phyloP scores from a whole-genome alignment of 2,797 vertebrate species.

The Sciurus vulgaris region DNA sequence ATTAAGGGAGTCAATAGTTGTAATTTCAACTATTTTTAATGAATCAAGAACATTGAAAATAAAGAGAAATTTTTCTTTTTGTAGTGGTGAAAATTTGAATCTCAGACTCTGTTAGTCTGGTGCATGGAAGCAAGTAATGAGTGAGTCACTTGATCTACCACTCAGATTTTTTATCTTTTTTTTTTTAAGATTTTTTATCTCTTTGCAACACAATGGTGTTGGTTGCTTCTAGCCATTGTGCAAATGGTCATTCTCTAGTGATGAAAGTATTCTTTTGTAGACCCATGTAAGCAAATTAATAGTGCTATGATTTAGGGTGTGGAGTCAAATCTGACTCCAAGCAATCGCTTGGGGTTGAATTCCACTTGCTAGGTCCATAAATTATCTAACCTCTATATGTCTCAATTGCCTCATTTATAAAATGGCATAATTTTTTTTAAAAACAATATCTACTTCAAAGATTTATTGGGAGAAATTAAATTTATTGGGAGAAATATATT shows the following conservation, averaged over 20 bases:
- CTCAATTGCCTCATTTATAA: constrained; percentile 54
- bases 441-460: not conserved
- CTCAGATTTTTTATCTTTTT: not conserved
- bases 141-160: not conserved
- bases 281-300: not conserved
- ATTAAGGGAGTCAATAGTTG: not conserved
- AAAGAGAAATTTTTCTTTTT: constrained; percentile 18
- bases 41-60: constrained; percentile 12
- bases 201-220: not conserved
- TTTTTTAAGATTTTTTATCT: not conserved
- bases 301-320: not conserved
- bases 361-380: not conserved
- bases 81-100: constrained; percentile 42
- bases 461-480: constrained; percentile 55
- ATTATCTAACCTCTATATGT: not conserved
- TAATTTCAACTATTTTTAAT: constrained; percentile 39
- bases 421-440: not conserved
- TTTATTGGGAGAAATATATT: not conserved
- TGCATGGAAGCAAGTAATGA: not conserved
- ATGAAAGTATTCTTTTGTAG: constrained; percentile 18
- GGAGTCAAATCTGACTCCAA: no score
- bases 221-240: not conserved
- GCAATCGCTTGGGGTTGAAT: constrained; percentile 34
- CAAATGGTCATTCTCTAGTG: not conserved
- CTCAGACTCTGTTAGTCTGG: not conserved